These are phyloP conservation scores for Porphyrio hochstetteri DNA, from an alignment of 2,113 vertebrate genomes.

Conservation along the genomic window DNA sequence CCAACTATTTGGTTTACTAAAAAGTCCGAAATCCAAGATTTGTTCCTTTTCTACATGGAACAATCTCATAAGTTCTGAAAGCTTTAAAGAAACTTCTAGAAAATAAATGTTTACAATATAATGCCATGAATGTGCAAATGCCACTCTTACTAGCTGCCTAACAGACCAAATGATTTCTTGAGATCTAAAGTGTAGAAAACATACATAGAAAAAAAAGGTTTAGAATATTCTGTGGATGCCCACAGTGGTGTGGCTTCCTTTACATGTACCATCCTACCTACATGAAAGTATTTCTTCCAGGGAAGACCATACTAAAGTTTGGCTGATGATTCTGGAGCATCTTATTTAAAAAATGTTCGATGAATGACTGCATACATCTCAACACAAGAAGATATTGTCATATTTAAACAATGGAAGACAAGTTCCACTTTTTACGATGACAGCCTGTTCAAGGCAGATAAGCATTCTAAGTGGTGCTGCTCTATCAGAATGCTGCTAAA, in stretches of 20 bases:
- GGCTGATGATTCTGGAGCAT: not conserved
- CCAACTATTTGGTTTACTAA: not conserved
- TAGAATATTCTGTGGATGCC: not conserved
- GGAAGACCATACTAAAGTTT: not conserved
- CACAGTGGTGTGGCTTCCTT: not conserved
- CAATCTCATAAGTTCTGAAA: not conserved
- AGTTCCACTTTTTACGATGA: not conserved
- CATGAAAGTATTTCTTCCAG: not conserved
- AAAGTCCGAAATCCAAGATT: not conserved
- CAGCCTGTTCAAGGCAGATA: conserved; percentile 9
- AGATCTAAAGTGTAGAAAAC: not conserved
- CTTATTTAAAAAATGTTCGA: not conserved
- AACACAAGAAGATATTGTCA: not conserved
- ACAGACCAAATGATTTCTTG: not conserved
- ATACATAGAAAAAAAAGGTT: not conserved
- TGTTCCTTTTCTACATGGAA: not conserved
- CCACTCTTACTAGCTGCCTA: not conserved
- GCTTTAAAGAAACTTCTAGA: not conserved
- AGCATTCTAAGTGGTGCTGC: not conserved
- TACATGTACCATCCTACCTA: not conserved
- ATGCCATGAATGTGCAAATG: not conserved
- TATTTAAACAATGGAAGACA: not conserved
- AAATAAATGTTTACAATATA: not conserved
- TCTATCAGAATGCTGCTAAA: not conserved
- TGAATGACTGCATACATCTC: not conserved